Conservation (phyloP, 1,140 invertebrate species). For the Diabrotica undecimpunctata region DNA sequence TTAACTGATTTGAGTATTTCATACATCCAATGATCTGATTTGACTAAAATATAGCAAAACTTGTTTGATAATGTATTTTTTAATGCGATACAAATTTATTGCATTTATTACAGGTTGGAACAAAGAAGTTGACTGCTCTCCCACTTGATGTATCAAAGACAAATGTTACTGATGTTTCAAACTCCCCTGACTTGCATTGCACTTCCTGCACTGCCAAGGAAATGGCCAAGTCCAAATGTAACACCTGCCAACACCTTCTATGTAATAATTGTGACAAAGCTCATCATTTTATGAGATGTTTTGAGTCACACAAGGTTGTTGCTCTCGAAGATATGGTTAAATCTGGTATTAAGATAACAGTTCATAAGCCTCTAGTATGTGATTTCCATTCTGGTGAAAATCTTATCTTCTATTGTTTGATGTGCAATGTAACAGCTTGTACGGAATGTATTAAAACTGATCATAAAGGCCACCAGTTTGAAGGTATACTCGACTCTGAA, state of each 20-base stretch:
- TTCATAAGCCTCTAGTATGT: slow-evolving; percentile 81
- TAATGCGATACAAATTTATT: not conserved
- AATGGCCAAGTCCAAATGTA: slow-evolving; percentile 85
- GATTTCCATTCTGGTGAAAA: slow-evolving; percentile 70
- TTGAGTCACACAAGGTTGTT: slow-evolving; percentile 87
- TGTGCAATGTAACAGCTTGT: slow-evolving; percentile 78
- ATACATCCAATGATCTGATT: too few species aligned
- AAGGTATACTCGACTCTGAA: slow-evolving; percentile 71
- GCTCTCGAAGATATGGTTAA: slow-evolving; percentile 82
- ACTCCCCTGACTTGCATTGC: slow-evolving; percentile 72
- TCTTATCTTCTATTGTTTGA: slow-evolving; percentile 76
- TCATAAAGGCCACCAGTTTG: slow-evolving; percentile 79
- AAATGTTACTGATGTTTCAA: slow-evolving; percentile 80
- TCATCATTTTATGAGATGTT: slow-evolving; percentile 91
- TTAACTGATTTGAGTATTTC: too few species aligned
- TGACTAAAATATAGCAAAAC: too few species aligned
- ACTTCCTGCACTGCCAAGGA: slow-evolving; percentile 88
- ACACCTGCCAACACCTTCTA: slow-evolving; percentile 89
- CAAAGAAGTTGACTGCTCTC: slow-evolving; percentile 69
- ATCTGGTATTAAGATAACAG: slow-evolving; percentile 66
- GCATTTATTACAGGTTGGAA: slow-evolving; percentile 52
- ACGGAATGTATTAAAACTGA: slow-evolving; percentile 75
- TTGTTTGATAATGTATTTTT: too few species aligned
- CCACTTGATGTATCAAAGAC: slow-evolving; percentile 79
- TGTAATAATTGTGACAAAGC: slow-evolving; percentile 91